Base-by-base conservation (phyloP, 2,113 vertebrate species). In the Myxocyprinus asiaticus region DNA sequence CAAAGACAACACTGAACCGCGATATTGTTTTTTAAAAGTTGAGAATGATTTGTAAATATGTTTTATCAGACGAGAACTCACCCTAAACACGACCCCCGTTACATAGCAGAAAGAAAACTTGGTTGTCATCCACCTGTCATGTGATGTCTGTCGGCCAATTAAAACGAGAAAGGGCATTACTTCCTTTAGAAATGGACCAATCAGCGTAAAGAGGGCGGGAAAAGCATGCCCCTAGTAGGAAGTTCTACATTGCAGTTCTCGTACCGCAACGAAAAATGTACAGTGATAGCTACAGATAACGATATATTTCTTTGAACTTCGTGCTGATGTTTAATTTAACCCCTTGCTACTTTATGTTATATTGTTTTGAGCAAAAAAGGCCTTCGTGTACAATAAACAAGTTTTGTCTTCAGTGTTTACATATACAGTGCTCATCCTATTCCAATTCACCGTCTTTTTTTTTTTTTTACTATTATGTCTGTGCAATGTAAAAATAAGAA, bases 201-300 rank as follows among this genome's bases (percentile, higher is more conserved):
- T 84, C 12, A 61, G 6, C 10, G 33, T 42, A 4, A 55, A n/a
- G 66, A 70, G 12, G 79, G 79, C 71, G 76, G 76, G 59, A 55
- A 7, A 6, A 58, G 55, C 14, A 58, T 3, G n/a, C 22, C 15
- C 14, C n/a, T 0, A 15, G 55, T 15, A 14, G 55, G 55, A 58
- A 58, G 55, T 58, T 5, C 55, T n/a, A 11, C 14, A 0, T 6
- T 15, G 50, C 50, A 53, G 9, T 33, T 33, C 22, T 53, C 9
- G 9, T 8, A 10, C 50, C 14, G 6, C 22, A 33, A 33, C 22
- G 22, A 33, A 33, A 33, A 33, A 33, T 33, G 22, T 1, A 1
- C 22, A 33, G 22, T 33, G 22, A 33, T 33, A 33, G 22, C 1
- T 33, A 3, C 1, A 3, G 1, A 33, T 33, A 33, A 33, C 22